phyloP scores from a whole-genome alignment of 2,113 vertebrate species.

The Hucho hucho region DNA sequence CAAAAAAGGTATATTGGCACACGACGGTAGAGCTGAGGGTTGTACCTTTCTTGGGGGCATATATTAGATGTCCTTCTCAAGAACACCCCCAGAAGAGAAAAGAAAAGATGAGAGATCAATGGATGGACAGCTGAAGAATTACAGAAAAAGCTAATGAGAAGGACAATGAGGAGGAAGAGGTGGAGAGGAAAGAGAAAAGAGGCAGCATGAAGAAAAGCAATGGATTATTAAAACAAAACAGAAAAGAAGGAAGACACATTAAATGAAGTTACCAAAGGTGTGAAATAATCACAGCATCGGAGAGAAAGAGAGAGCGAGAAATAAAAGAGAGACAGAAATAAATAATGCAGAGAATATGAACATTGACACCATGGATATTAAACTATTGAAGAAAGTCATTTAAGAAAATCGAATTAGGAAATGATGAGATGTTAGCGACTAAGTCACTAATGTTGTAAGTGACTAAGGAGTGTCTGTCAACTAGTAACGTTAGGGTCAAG shows the following conservation, averaged over 20 bases:
- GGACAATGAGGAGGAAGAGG: not conserved
- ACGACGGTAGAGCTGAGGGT: conserved; percentile 50
- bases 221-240: conserved; percentile 77
- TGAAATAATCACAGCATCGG: conserved; percentile 43
- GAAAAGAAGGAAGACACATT: conserved; percentile 80
- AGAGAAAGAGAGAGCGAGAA: conserved; percentile 36
- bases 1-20: conserved; percentile 44
- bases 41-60: conserved; percentile 94
- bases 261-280: conserved; percentile 67
- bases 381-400: conserved; percentile 20
- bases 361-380: conserved; percentile 38
- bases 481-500: not conserved
- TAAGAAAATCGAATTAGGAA: conserved; percentile 10
- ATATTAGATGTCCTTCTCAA: conserved; percentile 92
- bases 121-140: conserved; percentile 80
- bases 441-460: not conserved
- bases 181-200: conserved; percentile 29
- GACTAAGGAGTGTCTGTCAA: not conserved
- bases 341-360: conserved; percentile 18
- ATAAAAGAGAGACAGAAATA: conserved; percentile 31
- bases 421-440: conserved; percentile 14
- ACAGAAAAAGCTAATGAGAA: conserved; percentile 47
- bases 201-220: conserved; percentile 64
- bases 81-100: conserved; percentile 85
- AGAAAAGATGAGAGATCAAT: conserved; percentile 81